phyloP scores from a whole-genome alignment of 2,888 invertebrate genomes.

The Acronicta aceris region DNA sequence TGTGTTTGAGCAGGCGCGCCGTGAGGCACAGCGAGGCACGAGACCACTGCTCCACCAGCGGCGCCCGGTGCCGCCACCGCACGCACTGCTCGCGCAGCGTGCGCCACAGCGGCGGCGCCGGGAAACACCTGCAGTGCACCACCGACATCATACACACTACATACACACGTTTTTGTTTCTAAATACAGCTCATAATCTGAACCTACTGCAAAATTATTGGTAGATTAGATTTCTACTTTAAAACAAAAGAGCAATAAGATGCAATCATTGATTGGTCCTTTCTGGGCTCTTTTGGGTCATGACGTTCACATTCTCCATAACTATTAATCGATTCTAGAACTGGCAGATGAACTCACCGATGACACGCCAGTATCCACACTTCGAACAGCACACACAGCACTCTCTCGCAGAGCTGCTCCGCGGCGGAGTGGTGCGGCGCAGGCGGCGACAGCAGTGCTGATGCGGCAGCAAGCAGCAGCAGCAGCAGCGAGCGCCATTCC shows the following conservation, averaged over 20 bases:
- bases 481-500: constrained; percentile 97
- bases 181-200: too few species aligned
- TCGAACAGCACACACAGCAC: constrained; percentile 98
- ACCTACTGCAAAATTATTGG: too few species aligned
- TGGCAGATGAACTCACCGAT: constrained; percentile 71
- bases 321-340: not conserved
- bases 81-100: constrained; percentile 97
- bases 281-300: too few species aligned
- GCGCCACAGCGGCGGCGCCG: constrained; percentile 98
- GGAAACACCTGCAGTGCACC: constrained; percentile 91
- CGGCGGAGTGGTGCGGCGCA: constrained; percentile 97
- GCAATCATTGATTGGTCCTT: too few species aligned
- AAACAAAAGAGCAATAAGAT: too few species aligned
- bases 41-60: constrained; percentile 98
- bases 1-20: constrained; percentile 94
- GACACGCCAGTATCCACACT: constrained; percentile 91
- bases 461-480: constrained; percentile 95
- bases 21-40: constrained; percentile 97
- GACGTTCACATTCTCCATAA: too few species aligned
- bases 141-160: too few species aligned
- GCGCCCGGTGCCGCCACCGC: constrained; percentile 98
- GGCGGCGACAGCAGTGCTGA: constrained; percentile 97
- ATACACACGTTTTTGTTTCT: too few species aligned
- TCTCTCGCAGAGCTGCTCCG: constrained; percentile 97
- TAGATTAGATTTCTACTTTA: too few species aligned